phyloP scores from a whole-genome alignment of 2,113 vertebrate genomes.

The zebrafish (Danio rerio) region DNA sequence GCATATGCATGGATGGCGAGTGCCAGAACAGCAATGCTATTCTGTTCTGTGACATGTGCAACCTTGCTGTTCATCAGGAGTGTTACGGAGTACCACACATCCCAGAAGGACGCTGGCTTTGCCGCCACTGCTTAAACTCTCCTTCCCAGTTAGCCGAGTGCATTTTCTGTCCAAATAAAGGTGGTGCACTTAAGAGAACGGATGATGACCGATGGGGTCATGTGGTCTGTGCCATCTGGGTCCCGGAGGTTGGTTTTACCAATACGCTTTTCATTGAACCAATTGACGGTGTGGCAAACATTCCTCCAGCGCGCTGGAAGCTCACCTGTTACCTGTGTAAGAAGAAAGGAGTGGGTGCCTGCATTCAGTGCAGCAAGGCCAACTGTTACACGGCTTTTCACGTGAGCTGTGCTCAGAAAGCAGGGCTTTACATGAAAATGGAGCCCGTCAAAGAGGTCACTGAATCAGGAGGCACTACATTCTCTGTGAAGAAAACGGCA shows the following conservation, averaged over 20 bases:
- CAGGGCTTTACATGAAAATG: constrained; percentile 96
- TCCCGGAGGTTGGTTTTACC: constrained; percentile 97
- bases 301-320: constrained; percentile 96
- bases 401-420: constrained; percentile 95
- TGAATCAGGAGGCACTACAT: constrained; percentile 74
- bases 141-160: constrained; percentile 87
- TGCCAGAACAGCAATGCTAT: constrained; percentile 98
- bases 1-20: constrained; percentile 98
- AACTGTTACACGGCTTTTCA: constrained; percentile 99
- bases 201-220: constrained; percentile 98
- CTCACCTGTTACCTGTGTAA: constrained; percentile 98
- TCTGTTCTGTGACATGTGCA: constrained; percentile 97
- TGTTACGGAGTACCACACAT: constrained; percentile 98
- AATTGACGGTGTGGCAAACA: constrained; percentile 95
- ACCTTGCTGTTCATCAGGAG: constrained; percentile 98
- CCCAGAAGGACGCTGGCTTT: constrained; percentile 97
- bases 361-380: constrained; percentile 96
- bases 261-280: constrained; percentile 98
- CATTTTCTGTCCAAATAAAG: constrained; percentile 95
- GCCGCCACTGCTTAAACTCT: constrained; percentile 93
- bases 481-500: constrained; percentile 96
- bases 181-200: constrained; percentile 97
- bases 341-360: constrained; percentile 93
- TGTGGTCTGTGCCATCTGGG: constrained; percentile 96
- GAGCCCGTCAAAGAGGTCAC: constrained; percentile 88